Percentiles rank a stretch among this genome's conserved stretches.
phyloP scores from a whole-genome alignment of 1,140 invertebrate genomes.

The Meloidogyne hapla region DNA sequence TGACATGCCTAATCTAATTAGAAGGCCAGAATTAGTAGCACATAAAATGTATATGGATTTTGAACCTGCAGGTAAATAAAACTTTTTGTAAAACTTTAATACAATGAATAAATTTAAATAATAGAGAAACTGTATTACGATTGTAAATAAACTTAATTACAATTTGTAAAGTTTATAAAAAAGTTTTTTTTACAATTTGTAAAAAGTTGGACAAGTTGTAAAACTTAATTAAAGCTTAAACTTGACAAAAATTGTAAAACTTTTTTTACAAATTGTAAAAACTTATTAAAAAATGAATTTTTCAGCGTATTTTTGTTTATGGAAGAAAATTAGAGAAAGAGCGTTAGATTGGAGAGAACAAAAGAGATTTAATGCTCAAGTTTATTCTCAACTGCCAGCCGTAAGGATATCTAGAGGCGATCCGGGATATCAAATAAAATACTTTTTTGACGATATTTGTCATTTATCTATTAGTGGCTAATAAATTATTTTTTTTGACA shows the following conservation, averaged over 20 bases:
- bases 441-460: constrained; percentile 28
- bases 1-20: constrained; percentile 47
- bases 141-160: constrained; percentile 22
- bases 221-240: too few species aligned
- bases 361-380: constrained; percentile 17
- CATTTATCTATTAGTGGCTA: not conserved
- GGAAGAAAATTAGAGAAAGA: constrained; percentile 28
- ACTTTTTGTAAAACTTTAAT: too few species aligned
- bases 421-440: constrained; percentile 15
- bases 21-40: constrained; percentile 49
- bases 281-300: not conserved
- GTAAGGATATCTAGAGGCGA: constrained; percentile 31
- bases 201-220: too few species aligned
- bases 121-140: constrained; percentile 22
- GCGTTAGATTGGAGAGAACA: constrained; percentile 33
- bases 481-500: not conserved
- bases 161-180: not conserved
- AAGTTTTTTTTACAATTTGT: too few species aligned
- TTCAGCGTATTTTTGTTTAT: constrained; percentile 35
- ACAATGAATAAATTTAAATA: too few species aligned
- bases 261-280: too few species aligned
- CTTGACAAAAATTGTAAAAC: too few species aligned
- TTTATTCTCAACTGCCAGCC: constrained; percentile 39
- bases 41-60: constrained; percentile 56
- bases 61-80: constrained; percentile 44